Base-by-base conservation (phyloP, 1,140 invertebrate genomes). In the Ctenoplectra terminalis region DNA sequence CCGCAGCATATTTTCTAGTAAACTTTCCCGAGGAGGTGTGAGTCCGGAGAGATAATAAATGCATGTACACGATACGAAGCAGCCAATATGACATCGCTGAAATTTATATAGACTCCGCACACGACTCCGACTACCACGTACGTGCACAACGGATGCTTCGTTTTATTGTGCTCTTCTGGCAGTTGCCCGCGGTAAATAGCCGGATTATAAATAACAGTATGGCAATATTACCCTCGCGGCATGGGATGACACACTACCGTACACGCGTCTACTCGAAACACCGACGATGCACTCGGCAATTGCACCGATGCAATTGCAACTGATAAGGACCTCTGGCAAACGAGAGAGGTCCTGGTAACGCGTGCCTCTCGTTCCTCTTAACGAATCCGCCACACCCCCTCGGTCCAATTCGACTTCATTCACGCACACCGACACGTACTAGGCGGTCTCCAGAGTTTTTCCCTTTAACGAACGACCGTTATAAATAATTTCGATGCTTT, bases 401-500 rank as follows among this genome's bases (percentile, higher is more conserved):
- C 34, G 0, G 58, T 15, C 54, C 29, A 54, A 60, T 66, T 60
- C 63, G 64, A 66, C 80, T 67, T 74, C 34, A 50, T 52, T 54
- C 80, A 43, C 80, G 26, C 48, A 50, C 54, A 66, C 52, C 13
- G 13, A 15, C 31, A 5, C 13, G 69, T 75, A 23, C 76, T 48
- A 8, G 61, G 69, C 74, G 61, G 87, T 88, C 86, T 90, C 84
- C 73, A 82, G 79, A 87, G 82, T 87, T 85, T 89, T 88, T 75
- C 87, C 83, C 85, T 85, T 88, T 92, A 91, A 92, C 91, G 91
- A 92, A 92, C 91, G 89, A 87, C 78, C 85, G 87, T 88, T 89
- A 92, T 92, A 92, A 92, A 92, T 92, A 92, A 92, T 92, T 92
- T 90, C 75, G 70, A 85, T 88, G 82, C 64, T 85, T 73, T 73